Conservation (phyloP, 2,888 invertebrate genomes). For the Lepidocyrtinus sp. region DNA sequence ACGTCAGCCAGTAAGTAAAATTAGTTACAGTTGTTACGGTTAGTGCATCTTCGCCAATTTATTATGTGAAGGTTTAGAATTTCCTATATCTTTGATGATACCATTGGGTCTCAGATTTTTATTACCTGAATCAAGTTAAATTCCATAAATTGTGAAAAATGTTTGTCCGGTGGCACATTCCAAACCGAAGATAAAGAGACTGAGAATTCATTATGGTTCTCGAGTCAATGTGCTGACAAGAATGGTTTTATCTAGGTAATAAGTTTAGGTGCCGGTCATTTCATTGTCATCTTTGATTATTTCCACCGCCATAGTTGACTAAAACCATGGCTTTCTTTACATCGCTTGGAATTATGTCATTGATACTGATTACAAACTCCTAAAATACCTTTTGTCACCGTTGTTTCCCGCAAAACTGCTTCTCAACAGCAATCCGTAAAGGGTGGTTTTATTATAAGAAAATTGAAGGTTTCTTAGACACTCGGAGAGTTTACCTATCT, state of each 20-base stretch:
- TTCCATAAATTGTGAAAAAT: not conserved
- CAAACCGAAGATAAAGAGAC: not conserved
- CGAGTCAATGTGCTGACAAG: constrained; percentile 14
- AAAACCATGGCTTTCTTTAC: not conserved
- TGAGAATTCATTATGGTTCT: constrained; percentile 5
- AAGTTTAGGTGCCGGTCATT: constrained; percentile 12
- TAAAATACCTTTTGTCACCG: constrained; percentile 2
- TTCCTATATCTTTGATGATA: too few species aligned
- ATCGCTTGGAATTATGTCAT: not conserved
- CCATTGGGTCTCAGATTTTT: too few species aligned
- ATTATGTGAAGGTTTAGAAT: not conserved
- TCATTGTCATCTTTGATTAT: constrained; percentile 16
- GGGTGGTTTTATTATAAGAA: too few species aligned
- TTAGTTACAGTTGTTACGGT: too few species aligned
- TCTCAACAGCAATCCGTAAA: not conserved
- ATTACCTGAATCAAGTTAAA: too few species aligned
- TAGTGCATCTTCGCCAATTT: too few species aligned
- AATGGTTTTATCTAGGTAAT: constrained; percentile 26
- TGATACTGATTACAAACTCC: not conserved
- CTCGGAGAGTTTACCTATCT: too few species aligned
- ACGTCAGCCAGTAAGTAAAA: too few species aligned
- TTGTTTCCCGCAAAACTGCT: constrained; percentile 1
- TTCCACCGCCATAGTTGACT: not conserved
- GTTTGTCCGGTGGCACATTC: not conserved
- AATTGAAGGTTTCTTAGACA: not conserved